These are phyloP conservation scores for Stomatorhinus walkeri DNA, from an alignment of 2,797 vertebrate species.

Conservation along the genomic window DNA sequence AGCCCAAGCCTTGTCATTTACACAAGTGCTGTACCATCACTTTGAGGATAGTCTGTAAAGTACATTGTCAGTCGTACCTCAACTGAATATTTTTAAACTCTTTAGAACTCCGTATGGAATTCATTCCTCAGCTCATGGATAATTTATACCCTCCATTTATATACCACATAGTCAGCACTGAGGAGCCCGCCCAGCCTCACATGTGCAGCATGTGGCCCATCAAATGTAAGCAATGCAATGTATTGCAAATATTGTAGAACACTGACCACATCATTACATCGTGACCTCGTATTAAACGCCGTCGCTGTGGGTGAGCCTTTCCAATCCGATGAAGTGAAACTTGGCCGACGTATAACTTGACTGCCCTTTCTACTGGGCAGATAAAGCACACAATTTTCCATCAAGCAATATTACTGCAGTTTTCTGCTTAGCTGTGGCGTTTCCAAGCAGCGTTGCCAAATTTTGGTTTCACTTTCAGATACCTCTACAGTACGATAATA, in stretches of 20 bases:
- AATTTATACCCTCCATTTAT: slow-evolving; percentile 7
- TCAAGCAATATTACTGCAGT: neutral
- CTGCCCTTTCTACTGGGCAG: neutral
- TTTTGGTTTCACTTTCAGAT: neutral
- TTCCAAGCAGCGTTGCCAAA: neutral
- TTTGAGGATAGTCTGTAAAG: neutral
- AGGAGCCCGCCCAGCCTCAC: neutral
- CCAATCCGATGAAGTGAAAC: neutral
- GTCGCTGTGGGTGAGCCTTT: neutral
- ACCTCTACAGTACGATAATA: neutral
- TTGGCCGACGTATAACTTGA: neutral
- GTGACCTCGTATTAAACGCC: neutral
- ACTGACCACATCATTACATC: neutral
- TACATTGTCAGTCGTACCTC: neutral
- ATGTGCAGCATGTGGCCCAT: neutral
- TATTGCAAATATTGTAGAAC: neutral
- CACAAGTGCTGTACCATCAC: slow-evolving; percentile 1
- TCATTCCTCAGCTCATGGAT: slow-evolving; percentile 12
- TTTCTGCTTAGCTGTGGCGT: neutral
- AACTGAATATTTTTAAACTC: neutral
- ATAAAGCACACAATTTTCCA: neutral
- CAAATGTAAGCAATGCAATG: neutral
- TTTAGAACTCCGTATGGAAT: neutral
- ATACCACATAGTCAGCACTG: neutral
- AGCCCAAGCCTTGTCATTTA: neutral